A percentile compares a stretch with the other conserved stretches of the same genome.
phyloP scores from a whole-genome alignment of 2,113 vertebrate genomes.

The Monopterus albus region DNA sequence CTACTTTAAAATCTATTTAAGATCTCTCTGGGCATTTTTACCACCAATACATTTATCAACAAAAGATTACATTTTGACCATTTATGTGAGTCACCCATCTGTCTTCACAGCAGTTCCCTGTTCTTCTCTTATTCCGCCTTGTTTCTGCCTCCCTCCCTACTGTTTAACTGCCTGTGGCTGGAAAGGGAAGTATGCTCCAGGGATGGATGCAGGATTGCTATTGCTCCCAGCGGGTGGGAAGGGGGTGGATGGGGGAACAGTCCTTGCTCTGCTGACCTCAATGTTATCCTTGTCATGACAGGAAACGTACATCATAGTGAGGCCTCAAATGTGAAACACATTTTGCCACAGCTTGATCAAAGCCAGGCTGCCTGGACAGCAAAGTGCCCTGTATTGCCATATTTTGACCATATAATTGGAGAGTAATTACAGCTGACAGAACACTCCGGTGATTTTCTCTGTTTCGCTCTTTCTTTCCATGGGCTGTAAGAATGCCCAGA shows the following conservation, averaged over 20 bases:
- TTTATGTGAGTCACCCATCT: not conserved
- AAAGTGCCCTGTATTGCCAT: slow-evolving; percentile 75
- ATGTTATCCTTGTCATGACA: slow-evolving; percentile 94
- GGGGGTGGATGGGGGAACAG: slow-evolving; percentile 70
- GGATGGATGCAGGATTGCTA: slow-evolving; percentile 79
- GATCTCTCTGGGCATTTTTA: no score
- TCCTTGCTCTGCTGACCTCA: slow-evolving; percentile 82
- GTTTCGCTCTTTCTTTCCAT: slow-evolving; percentile 17
- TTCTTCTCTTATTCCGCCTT: slow-evolving; percentile 7
- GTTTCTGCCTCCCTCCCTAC: not conserved
- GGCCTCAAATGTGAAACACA: slow-evolving; percentile 83
- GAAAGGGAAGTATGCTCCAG: slow-evolving; percentile 52
- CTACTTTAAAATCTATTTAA: no score
- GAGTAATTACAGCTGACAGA: slow-evolving; percentile 85
- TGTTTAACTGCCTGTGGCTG: slow-evolving; percentile 29
- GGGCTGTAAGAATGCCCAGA: slow-evolving; percentile 50
- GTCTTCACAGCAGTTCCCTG: not conserved
- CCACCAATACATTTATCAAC: no score
- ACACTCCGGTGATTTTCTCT: slow-evolving; percentile 65
- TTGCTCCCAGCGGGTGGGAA: slow-evolving; percentile 75
- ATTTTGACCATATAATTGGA: slow-evolving; percentile 84
- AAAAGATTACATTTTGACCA: not conserved
- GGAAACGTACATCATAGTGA: slow-evolving; percentile 89
- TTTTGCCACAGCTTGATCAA: slow-evolving; percentile 81
- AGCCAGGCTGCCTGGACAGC: slow-evolving; percentile 81